phyloP scores from a whole-genome alignment of 2,888 invertebrate genomes.

The Sesia apiformis region DNA sequence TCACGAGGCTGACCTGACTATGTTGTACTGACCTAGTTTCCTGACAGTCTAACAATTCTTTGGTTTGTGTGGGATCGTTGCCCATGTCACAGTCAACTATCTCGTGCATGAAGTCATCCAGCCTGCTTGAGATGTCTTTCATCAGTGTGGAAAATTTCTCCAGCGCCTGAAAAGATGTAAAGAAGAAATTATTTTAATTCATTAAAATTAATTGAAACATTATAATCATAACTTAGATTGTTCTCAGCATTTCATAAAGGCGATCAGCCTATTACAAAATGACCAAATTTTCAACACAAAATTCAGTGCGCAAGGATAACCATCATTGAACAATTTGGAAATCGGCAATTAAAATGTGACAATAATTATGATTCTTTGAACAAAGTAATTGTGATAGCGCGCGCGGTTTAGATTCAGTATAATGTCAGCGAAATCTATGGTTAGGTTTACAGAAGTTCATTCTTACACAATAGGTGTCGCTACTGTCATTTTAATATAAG shows the following conservation, averaged over 20 bases:
- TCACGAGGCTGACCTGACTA: too few relatives aligned
- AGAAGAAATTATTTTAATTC: neutral
- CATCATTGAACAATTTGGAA: conserved; percentile 32
- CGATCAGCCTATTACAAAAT: conserved; percentile 40
- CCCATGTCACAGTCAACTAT: conserved; percentile 95
- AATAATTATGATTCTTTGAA: neutral
- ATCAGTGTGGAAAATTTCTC: conserved; percentile 96
- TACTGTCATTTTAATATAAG: neutral
- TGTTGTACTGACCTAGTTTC: conserved; percentile 70
- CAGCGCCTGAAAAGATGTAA: conserved; percentile 80
- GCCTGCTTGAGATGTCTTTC: conserved; percentile 88
- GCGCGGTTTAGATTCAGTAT: neutral
- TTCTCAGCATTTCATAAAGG: conserved; percentile 43
- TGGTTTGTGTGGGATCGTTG: conserved; percentile 93
- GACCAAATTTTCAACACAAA: conserved; percentile 35
- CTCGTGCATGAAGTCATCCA: conserved; percentile 90
- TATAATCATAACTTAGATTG: conserved; percentile 4
- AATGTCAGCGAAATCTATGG: neutral
- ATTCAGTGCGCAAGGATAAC: conserved; percentile 57
- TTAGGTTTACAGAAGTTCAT: neutral
- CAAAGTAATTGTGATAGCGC: neutral
- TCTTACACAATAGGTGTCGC: neutral
- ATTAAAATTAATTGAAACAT: neutral
- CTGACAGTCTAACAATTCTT: conserved; percentile 89
- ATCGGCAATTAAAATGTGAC: neutral